A percentile compares a stretch with the other conserved stretches of the same genome.
These are phyloP conservation scores for Montipora capitata DNA, from an alignment of 92 coral and sea anemone species.

Conservation along the genomic window DNA sequence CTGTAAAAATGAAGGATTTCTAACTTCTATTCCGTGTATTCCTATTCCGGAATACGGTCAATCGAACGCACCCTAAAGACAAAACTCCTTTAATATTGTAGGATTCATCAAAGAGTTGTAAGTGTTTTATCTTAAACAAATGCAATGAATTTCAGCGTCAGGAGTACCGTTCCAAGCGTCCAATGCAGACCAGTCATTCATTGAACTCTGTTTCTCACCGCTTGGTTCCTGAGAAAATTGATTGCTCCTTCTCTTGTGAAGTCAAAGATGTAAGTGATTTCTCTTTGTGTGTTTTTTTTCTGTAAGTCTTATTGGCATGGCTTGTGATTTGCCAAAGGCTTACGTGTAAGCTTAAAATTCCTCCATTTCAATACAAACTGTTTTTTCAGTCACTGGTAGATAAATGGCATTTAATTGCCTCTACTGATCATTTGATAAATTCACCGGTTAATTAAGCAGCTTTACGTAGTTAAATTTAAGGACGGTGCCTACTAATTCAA, in stretches of 20 bases:
- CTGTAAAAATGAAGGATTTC: too few relatives aligned
- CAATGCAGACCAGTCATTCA: slow-evolving; percentile 37
- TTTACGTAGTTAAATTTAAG: too few relatives aligned
- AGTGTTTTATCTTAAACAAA: background rate
- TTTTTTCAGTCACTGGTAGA: too few relatives aligned
- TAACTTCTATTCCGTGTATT: too few relatives aligned
- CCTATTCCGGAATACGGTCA: too few relatives aligned
- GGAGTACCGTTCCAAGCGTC: slow-evolving; percentile 85
- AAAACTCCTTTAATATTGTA: too few relatives aligned
- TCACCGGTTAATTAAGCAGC: too few relatives aligned
- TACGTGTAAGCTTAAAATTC: background rate
- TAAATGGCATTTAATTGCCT: too few relatives aligned
- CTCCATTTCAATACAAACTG: background rate
- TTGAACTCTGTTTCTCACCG: slow-evolving; percentile 74
- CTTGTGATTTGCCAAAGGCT: background rate
- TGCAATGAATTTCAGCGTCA: slow-evolving; percentile 69
- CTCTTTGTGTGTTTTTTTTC: background rate
- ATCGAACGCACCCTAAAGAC: too few relatives aligned
- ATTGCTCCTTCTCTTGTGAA: slow-evolving; percentile 74
- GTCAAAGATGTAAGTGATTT: slow-evolving; percentile 77
- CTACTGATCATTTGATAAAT: too few relatives aligned
- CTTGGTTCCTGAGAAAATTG: slow-evolving; percentile 81
- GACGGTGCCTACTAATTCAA: too few relatives aligned
- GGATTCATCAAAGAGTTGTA: too few relatives aligned
- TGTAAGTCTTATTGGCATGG: background rate